These are phyloP conservation scores for Sminthurides aquaticus DNA, from an alignment of 2,888 invertebrate genomes.

Conservation along the genomic window DNA sequence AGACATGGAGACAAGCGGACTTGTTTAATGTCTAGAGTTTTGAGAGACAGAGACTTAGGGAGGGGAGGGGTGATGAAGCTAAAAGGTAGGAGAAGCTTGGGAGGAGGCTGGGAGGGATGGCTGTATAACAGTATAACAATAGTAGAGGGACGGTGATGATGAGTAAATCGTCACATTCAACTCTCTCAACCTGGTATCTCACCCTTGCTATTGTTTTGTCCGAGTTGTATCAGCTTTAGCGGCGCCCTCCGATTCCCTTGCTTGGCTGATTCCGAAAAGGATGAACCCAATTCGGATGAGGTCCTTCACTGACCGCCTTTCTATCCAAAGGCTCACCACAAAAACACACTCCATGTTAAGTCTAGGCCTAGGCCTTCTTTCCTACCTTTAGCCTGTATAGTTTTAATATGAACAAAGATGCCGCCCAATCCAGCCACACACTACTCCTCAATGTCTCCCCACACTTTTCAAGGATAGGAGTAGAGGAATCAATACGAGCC, in stretches of 20 bases:
- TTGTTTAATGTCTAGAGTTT: too few species aligned
- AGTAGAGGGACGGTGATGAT: constrained; percentile 17
- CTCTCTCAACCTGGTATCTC: constrained; percentile 12
- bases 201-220: constrained; percentile 37
- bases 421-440: constrained; percentile 36
- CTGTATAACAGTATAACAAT: not conserved
- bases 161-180: constrained; percentile 12
- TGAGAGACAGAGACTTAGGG: too few species aligned
- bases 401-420: constrained; percentile 44
- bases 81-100: too few species aligned
- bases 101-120: too few species aligned
- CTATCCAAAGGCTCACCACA: constrained; percentile 23
- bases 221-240: constrained; percentile 36
- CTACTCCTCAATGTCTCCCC: constrained; percentile 13
- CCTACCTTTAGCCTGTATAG: constrained; percentile 36
- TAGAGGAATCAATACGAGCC: not conserved
- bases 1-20: too few species aligned
- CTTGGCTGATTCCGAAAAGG: constrained; percentile 41
- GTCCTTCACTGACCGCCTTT: constrained; percentile 34
- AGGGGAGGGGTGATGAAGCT: too few species aligned
- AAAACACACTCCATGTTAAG: constrained; percentile 34
- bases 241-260: constrained; percentile 44
- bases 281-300: constrained; percentile 38
- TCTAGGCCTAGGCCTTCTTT: constrained; percentile 14
- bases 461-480: constrained; percentile 17